These are phyloP conservation scores for Alfaro cultratus DNA, from an alignment of 2,797 vertebrate genomes.

Conservation along the genomic window DNA sequence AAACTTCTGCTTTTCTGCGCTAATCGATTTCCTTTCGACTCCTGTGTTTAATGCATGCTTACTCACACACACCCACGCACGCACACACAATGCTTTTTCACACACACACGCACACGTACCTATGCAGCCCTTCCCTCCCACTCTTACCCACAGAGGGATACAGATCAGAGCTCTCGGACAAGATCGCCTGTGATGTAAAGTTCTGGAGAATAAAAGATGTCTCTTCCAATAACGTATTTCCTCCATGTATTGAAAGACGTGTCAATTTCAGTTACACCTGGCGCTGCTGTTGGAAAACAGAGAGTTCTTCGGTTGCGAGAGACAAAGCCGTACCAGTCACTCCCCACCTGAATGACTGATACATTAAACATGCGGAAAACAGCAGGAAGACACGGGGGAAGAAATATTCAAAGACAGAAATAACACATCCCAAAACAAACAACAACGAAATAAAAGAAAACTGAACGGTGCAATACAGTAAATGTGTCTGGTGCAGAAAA, in stretches of 20 bases:
- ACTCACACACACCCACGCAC: slow-evolving; percentile 30
- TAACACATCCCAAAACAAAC: slow-evolving; percentile 65
- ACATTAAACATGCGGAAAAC: slow-evolving; percentile 81
- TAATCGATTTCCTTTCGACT: slow-evolving; percentile 76
- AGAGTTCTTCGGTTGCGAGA: slow-evolving; percentile 72
- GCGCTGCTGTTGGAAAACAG: slow-evolving; percentile 67
- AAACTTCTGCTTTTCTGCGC: slow-evolving; percentile 64
- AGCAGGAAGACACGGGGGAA: slow-evolving; percentile 73
- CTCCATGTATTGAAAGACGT: slow-evolving; percentile 73
- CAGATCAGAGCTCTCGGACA: slow-evolving; percentile 80
- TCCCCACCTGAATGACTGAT: slow-evolving; percentile 82
- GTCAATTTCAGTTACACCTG: slow-evolving; percentile 83
- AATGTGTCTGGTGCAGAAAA: slow-evolving; percentile 53
- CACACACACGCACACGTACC: slow-evolving; percentile 11
- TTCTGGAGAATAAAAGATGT: slow-evolving; percentile 81
- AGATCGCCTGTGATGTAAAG: slow-evolving; percentile 80
- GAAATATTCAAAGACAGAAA: slow-evolving; percentile 70
- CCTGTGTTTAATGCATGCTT: slow-evolving; percentile 69
- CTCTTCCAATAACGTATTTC: slow-evolving; percentile 80
- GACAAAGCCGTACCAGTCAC: slow-evolving; percentile 76
- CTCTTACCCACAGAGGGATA: slow-evolving; percentile 66
- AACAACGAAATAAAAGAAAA: slow-evolving; percentile 54
- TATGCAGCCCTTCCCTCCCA: slow-evolving; percentile 51
- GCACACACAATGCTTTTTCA: slow-evolving; percentile 4
- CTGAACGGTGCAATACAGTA: slow-evolving; percentile 37